Base-by-base conservation (phyloP, 1,140 invertebrate genomes). In the Lutraria rhynchaena region DNA sequence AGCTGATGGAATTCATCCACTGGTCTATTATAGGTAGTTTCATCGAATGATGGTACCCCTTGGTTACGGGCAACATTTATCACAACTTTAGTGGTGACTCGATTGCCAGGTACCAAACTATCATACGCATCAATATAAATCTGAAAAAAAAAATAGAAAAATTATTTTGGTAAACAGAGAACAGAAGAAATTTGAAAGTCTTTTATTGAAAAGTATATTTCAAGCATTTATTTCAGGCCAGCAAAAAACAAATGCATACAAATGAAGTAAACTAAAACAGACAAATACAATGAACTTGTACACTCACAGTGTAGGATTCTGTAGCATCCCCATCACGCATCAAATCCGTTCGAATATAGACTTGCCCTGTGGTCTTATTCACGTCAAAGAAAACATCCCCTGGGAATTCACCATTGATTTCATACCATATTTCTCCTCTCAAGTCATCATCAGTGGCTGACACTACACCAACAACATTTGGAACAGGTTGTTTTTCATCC, bases 131-230 rank as follows among this genome's bases (percentile, higher is more conserved):
- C 57, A 13, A 81, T 41, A 31, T 49, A 35, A 15, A 81, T 35
- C 77, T 81, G 65, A 29, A 81, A 78, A 29, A 75, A 49, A 15
- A 63, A 63, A n/a, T n/a, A n/a, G n/a, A n/a, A n/a, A n/a, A n/a
- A n/a, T n/a, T n/a, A n/a, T n/a, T n/a, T n/a, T n/a, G n/a, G n/a
- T n/a, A n/a, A n/a, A n/a, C n/a, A n/a, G n/a, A n/a, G n/a, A n/a
- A n/a, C n/a, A n/a, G n/a, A n/a, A n/a, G n/a, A n/a, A n/a, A n/a
- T n/a, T n/a, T n/a, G n/a, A n/a, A n/a, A n/a, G n/a, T n/a, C n/a
- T n/a, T n/a, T n/a, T n/a, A n/a, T n/a, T n/a, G n/a, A n/a, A n/a
- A n/a, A n/a, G n/a, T n/a, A n/a, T n/a, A n/a, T n/a, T n/a, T n/a
- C n/a, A n/a, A n/a, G n/a, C n/a, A n/a, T n/a, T n/a, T n/a, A n/a